Evolutionary conservation across 1,140 invertebrate species (phyloP), one percentile per base, ranked within the genome.

Genomic region (Calycopis cecrops): DNA sequence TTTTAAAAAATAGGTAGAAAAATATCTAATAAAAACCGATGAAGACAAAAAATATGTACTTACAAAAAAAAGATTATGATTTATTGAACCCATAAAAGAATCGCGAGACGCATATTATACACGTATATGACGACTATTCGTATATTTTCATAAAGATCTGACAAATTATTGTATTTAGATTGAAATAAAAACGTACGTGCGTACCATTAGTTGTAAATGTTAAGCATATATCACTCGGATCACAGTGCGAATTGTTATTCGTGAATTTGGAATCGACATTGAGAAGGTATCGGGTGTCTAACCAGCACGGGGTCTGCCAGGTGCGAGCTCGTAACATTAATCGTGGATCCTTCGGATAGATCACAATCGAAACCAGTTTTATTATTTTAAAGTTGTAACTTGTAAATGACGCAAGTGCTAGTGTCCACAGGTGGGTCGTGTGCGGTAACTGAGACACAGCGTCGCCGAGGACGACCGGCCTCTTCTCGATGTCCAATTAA

Each of bases 341-440:
- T 80, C 79, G 73, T 77, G 65, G 73, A 75, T 72, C 69, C 76
- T 71, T 76, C 76, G 74, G 80, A 79, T 84, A 81, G 83, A 86
- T 86, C 73, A 85, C 77, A 83, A 86, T 86, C 80, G 71, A 65
- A 83, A 86, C 80, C 79, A 67, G 83, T 84, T 86, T 82, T 79
- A 79, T 82, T 86, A 86, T 86, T 86, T 86, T 86, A 83, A 82
- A 82, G 77, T 82, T 82, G 80, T 82, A 81, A 85, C 75, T 83
- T 80, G 79, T 83, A 85, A 80, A 86, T 86, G 83, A 86, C 83
- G 83, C 78, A 84, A 84, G 79, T 83, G 68, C 69, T 67, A 66
- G 66, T 71, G 68, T 76, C 70, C 63, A 66, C 68, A 73, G 79
- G 81, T 79, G 76, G 74, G 76, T 68, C 71, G 70, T 67, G 70